Percentiles rank a stretch among this genome's conserved stretches.
phyloP scores from a whole-genome alignment of 2,113 vertebrate species.

The Apodemus sylvaticus region DNA sequence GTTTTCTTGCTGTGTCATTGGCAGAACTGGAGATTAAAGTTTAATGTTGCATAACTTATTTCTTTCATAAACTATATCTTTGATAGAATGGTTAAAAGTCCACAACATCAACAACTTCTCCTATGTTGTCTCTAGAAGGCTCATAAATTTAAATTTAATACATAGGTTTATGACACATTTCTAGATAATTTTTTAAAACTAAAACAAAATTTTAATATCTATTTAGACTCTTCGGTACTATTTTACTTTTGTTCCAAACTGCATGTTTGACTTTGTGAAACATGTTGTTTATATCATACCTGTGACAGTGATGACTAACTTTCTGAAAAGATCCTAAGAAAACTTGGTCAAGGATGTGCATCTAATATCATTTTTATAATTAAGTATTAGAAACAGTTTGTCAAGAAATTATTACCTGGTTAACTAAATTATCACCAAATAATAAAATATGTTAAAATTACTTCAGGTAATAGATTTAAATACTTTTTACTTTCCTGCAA shows the following conservation, averaged over 20 bases:
- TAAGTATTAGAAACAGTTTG: not conserved
- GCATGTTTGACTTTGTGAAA: constrained; percentile 4
- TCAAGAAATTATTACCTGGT: not conserved
- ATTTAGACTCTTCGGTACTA: not conserved
- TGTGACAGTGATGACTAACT: constrained; percentile 20
- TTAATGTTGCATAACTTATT: not conserved
- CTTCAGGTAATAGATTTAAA: constrained; percentile 4
- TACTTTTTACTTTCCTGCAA: constrained; percentile 32
- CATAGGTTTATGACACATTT: not conserved
- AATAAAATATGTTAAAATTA: not conserved
- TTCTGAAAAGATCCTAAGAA: constrained; percentile 7
- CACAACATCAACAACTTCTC: not conserved
- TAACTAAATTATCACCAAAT: constrained; percentile 6
- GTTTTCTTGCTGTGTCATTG: not conserved
- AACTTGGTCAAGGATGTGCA: constrained; percentile 18
- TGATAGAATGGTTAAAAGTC: not conserved
- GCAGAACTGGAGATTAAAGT: not conserved
- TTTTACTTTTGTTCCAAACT: constrained; percentile 24
- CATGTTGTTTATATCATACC: not conserved
- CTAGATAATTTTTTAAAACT: not conserved
- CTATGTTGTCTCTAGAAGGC: not conserved
- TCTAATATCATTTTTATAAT: not conserved
- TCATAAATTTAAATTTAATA: not conserved
- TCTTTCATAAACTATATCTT: not conserved
- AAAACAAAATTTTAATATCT: not conserved